Conservation (phyloP, 2,888 invertebrate genomes). For the Ceriagrion tenellum region DNA sequence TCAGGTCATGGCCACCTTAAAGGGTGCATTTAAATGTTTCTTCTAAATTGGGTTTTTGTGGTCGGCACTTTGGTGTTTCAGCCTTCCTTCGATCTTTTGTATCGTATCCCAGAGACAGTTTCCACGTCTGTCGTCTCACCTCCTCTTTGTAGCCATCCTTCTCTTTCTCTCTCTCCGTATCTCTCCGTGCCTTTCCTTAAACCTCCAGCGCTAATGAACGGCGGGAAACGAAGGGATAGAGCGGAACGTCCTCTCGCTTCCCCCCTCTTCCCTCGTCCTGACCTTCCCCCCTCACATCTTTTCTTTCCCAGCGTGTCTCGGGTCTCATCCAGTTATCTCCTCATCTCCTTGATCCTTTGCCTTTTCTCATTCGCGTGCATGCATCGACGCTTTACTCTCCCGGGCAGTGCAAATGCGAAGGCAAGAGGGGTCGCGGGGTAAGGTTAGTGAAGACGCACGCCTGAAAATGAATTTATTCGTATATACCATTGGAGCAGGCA, state of each 20-base stretch:
- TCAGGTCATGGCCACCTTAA: too few relatives aligned
- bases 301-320: background rate
- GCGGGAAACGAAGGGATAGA: slow-evolving; percentile 30
- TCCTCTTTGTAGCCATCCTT: background rate
- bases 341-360: background rate
- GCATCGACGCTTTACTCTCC: background rate
- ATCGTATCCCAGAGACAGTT: background rate
- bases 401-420: background rate
- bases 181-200: background rate
- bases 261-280: background rate
- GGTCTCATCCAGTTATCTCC: background rate
- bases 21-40: too few relatives aligned
- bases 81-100: background rate
- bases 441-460: too few relatives aligned
- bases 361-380: background rate
- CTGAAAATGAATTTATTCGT: too few relatives aligned
- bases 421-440: background rate
- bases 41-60: background rate
- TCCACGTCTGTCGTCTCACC: background rate
- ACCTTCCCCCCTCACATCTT: background rate
- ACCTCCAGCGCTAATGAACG: slow-evolving; percentile 37
- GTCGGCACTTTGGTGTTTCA: background rate
- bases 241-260: background rate
- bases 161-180: background rate
- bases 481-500: too few relatives aligned